Conservation (phyloP, 1,140 invertebrate species). For the Cotesia glomerata region DNA sequence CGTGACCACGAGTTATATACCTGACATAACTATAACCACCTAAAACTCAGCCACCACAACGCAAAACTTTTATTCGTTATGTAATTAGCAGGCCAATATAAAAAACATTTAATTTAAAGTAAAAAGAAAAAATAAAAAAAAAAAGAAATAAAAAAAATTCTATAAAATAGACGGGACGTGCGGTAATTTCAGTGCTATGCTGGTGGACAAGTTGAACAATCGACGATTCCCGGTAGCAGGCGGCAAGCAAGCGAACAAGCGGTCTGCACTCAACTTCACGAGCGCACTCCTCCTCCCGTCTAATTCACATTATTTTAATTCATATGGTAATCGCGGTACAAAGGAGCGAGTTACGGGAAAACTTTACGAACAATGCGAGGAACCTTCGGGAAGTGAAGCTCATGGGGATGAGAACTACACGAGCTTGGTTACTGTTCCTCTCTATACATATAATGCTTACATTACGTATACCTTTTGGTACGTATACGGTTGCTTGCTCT, state of each 20-base stretch:
- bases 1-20: neutral
- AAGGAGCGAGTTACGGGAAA: slow-evolving; percentile 51
- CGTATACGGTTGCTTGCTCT: neutral
- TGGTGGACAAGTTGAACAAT: slow-evolving; percentile 1
- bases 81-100: neutral
- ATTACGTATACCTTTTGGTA: neutral
- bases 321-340: slow-evolving; percentile 59
- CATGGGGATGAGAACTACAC: slow-evolving; percentile 17
- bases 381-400: slow-evolving; percentile 46
- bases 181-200: neutral
- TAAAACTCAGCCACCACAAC: neutral
- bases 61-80: neutral
- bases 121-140: neutral
- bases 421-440: slow-evolving; percentile 14
- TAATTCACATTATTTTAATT: slow-evolving; percentile 62
- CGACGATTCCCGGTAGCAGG: slow-evolving; percentile 19
- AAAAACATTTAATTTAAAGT: neutral
- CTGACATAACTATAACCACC: neutral
- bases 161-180: neutral
- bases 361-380: slow-evolving; percentile 57
- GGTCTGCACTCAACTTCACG: neutral
- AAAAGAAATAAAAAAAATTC: neutral
- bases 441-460: neutral
- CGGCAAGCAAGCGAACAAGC: slow-evolving; percentile 19
- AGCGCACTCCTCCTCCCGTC: slow-evolving; percentile 28